These are phyloP conservation scores for Anableps anableps DNA, from an alignment of 2,797 vertebrate genomes.

Conservation along the genomic window DNA sequence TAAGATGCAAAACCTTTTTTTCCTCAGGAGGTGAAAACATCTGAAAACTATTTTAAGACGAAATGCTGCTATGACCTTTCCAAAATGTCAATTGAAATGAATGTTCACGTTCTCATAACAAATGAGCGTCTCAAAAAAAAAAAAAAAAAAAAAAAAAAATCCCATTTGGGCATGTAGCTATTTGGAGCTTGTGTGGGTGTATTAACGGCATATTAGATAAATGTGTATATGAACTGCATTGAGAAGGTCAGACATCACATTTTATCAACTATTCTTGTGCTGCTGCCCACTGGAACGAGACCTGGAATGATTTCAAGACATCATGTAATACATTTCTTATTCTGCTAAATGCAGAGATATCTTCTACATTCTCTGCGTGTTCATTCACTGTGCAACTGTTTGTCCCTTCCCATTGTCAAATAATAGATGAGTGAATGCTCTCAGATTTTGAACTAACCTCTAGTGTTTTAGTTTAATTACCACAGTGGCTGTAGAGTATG, in stretches of 20 bases:
- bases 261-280: conserved; percentile 57
- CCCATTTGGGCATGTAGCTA: conserved; percentile 51
- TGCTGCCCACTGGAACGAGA: conserved; percentile 34
- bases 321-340: conserved; percentile 33
- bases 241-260: conserved; percentile 73
- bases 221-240: conserved; percentile 49
- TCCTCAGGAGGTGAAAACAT: conserved; percentile 6
- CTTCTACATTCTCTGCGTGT: background rate
- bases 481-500: background rate
- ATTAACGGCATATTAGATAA: conserved; percentile 48
- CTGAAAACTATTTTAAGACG: conserved; percentile 36
- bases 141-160: conserved; percentile 49
- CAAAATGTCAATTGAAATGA: conserved; percentile 46
- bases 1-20: conserved; percentile 16
- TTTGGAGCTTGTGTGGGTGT: conserved; percentile 52
- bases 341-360: conserved; percentile 18
- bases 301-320: conserved; percentile 24
- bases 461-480: background rate
- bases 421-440: background rate
- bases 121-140: conserved; percentile 36
- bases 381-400: conserved; percentile 15
- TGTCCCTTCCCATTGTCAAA: conserved; percentile 7
- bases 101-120: conserved; percentile 46
- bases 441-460: background rate
- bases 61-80: conserved; percentile 57